Percentiles rank a stretch among this genome's conserved stretches.
Evolutionary conservation across 2,888 invertebrate genomes (phyloP).

Genomic region (Molorchus minor): DNA sequence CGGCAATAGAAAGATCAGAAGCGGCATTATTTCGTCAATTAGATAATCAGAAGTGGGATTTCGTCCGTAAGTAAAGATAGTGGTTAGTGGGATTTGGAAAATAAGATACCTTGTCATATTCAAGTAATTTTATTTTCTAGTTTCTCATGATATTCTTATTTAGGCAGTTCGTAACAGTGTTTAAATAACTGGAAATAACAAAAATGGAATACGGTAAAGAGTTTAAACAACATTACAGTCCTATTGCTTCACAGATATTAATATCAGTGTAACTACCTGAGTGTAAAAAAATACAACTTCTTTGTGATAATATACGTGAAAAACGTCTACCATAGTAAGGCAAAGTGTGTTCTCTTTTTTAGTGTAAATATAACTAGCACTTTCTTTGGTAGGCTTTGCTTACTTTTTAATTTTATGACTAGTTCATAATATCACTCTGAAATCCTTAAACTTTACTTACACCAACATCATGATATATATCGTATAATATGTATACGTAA

Average conservation of each 20-base stretch:
- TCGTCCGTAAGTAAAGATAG: too few relatives aligned
- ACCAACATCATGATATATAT: conserved; percentile 6
- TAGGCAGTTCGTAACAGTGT: conserved; percentile 24
- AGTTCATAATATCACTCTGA: conserved; percentile 59
- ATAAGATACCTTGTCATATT: not conserved
- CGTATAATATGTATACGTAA: too few relatives aligned
- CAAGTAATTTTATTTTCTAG: conserved; percentile 27
- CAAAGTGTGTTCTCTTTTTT: conserved; percentile 36
- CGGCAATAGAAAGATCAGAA: not conserved
- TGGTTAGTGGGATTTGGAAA: too few relatives aligned
- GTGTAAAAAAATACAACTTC: conserved; percentile 58
- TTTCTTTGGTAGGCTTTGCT: conserved; percentile 59
- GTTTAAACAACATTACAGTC: conserved; percentile 30
- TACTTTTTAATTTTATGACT: conserved; percentile 54
- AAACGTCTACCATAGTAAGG: conserved; percentile 49
- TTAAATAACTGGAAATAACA: conserved; percentile 34
- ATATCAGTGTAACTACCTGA: conserved; percentile 52
- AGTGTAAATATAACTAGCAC: conserved; percentile 52
- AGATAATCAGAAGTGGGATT: too few relatives aligned
- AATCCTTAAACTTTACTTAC: conserved; percentile 39
- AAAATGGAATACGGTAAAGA: conserved; percentile 35
- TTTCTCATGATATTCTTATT: conserved; percentile 32
- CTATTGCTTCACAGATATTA: conserved; percentile 31
- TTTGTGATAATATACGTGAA: conserved; percentile 51
- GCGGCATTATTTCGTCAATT: too few relatives aligned